Conservation (phyloP, 2,888 invertebrate species). For the Lasius platythorax region DNA sequence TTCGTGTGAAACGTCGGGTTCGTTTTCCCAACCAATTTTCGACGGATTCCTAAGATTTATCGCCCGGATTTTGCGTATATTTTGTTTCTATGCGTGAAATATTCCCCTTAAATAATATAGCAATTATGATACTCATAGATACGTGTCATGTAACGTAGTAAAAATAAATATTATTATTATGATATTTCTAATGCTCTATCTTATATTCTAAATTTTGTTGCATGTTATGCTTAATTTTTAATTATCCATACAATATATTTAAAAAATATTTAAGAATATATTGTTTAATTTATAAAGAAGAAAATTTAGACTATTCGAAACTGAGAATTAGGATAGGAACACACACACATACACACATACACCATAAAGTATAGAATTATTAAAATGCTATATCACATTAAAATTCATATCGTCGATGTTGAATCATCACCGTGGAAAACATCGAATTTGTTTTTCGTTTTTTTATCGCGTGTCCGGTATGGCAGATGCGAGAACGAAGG, state of each 20-base stretch:
- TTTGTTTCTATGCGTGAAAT: not conserved
- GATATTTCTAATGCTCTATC: not conserved
- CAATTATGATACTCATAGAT: not conserved
- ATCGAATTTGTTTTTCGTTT: not conserved
- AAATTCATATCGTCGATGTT: conserved; percentile 51
- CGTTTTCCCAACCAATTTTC: conserved; percentile 30
- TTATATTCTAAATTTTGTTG: conserved; percentile 5
- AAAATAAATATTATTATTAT: not conserved
- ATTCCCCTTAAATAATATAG: not conserved
- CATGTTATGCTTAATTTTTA: not conserved
- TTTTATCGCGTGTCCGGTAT: conserved; percentile 12
- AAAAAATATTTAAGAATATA: not conserved
- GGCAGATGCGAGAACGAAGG: conserved; percentile 19
- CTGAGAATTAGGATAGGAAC: too few species aligned
- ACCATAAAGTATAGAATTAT: not conserved
- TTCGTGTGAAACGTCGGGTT: not conserved
- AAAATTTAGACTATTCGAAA: not conserved
- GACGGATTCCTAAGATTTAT: not conserved
- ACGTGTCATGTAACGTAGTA: not conserved
- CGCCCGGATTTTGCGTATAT: not conserved
- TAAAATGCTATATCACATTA: conserved; percentile 46
- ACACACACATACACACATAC: too few species aligned
- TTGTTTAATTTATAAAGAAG: not conserved
- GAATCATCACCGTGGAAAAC: conserved; percentile 4
- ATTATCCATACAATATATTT: not conserved